Base-by-base conservation (phyloP, 2,113 vertebrate species). In the Miniopterus natalensis region DNA sequence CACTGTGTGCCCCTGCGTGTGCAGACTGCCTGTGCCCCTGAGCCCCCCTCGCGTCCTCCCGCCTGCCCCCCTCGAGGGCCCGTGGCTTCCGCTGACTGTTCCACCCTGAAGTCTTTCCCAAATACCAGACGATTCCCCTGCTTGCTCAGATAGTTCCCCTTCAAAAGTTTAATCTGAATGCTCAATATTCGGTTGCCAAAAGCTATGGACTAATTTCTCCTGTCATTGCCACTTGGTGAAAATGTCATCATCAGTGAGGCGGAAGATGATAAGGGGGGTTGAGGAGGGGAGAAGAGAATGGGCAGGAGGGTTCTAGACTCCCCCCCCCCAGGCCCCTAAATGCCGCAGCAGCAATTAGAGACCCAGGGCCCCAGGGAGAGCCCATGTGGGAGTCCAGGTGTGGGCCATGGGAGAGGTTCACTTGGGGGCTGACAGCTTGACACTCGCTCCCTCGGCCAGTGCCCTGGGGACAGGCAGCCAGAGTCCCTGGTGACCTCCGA, bases 161-260 rank as follows among this genome's bases (percentile, higher is more conserved):
- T 97, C 92, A 93, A 90, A 97, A 97, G 73, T 96, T 96, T 97
- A 94, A 89, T 97, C 97, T 94, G 96, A 97, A 97, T 97, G 96
- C 83, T 97, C 93, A 97, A 81, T 98, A 95, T 95, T 98, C 98
- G 97, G 97, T 98, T 95, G 98, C 98, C 98, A 95, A 98, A 98
- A 98, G 98, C 98, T 93, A 84, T 95, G 96, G 95, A 96, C 97
- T 98, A 98, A 98, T 98, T 98, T 98, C 96, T 97, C 95, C 94
- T 97, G 97, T 98, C 91, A 92, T 61, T 90, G 97, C 84, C 97
- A 94, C 97, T 98, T 98, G 98, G 94, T 92, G 97, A 94, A 98
- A 98, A 98, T 98, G 98, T 98, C 98, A 98, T 98, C 97, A 98
- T 98, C 98, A 98, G 97, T 98, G 98, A 98, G 97, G 98, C 93